Percentiles rank a stretch among this genome's conserved stretches.
Conservation (phyloP, 2,888 invertebrate species). For the Rosalia funebris region DNA sequence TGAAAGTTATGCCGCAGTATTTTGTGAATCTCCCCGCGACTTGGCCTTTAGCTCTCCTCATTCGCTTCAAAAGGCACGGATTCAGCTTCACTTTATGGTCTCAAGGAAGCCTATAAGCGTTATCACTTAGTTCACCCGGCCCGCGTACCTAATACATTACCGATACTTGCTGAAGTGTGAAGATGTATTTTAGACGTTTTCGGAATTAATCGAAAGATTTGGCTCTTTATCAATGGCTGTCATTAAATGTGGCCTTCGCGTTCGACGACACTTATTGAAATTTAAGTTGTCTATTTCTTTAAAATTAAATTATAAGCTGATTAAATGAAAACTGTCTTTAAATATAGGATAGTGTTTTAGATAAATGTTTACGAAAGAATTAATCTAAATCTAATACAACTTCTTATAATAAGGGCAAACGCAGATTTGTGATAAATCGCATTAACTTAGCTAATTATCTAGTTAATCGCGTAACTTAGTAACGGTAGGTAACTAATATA, state of each 20-base stretch:
- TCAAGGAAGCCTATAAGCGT: slow-evolving; percentile 57
- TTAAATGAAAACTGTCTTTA: too few relatives aligned
- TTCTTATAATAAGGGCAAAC: too few relatives aligned
- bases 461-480: too few relatives aligned
- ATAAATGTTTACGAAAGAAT: too few relatives aligned
- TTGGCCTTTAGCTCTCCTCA: slow-evolving; percentile 50
- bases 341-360: too few relatives aligned
- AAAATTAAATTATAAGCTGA: neutral
- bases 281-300: slow-evolving; percentile 33
- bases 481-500: too few relatives aligned
- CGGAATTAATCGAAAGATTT: slow-evolving; percentile 51
- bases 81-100: slow-evolving; percentile 56
- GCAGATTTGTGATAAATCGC: too few relatives aligned
- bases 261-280: slow-evolving; percentile 33
- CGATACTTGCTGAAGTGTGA: slow-evolving; percentile 62
- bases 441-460: too few relatives aligned
- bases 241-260: slow-evolving; percentile 16
- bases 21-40: slow-evolving; percentile 54
- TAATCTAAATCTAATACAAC: too few relatives aligned
- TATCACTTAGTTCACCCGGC: slow-evolving; percentile 55
- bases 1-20: slow-evolving; percentile 61
- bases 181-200: slow-evolving; percentile 60
- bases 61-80: slow-evolving; percentile 56
- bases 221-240: slow-evolving; percentile 48
- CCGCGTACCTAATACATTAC: slow-evolving; percentile 60